Evolutionary conservation across 2,888 invertebrate species (phyloP).

Genomic region (Julus scanicus): DNA sequence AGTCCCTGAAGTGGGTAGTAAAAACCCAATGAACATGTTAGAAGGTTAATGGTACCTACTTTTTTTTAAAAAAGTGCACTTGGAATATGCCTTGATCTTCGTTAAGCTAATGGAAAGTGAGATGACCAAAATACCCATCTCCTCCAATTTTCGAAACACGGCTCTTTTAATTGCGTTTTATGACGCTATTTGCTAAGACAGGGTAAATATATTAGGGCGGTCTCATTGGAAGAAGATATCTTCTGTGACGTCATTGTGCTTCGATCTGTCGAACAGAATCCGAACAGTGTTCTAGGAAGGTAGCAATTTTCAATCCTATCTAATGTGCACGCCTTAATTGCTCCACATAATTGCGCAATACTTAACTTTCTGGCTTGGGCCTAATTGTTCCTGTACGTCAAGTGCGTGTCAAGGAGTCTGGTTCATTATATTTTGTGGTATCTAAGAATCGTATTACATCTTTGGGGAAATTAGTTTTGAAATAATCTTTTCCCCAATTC

Average conservation of each 20-base stretch:
- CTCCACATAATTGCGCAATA: neutral
- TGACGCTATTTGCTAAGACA: constrained; percentile 18
- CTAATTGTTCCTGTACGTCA: neutral
- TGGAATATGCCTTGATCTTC: neutral
- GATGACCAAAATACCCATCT: neutral
- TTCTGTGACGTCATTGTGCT: neutral
- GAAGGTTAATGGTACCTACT: constrained; percentile 19
- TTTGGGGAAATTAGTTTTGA: neutral
- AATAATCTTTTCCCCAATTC: too few species aligned
- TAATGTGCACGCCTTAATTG: neutral
- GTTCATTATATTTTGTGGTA: neutral
- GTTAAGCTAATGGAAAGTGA: neutral
- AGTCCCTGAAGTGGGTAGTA: neutral
- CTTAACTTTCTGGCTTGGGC: neutral
- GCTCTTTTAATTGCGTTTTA: constrained; percentile 43
- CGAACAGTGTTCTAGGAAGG: neutral
- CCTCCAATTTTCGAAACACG: constrained; percentile 10
- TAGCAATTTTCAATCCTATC: neutral
- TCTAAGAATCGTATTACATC: neutral
- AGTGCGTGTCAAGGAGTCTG: neutral
- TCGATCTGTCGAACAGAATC: neutral
- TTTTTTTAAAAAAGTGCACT: neutral
- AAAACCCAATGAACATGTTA: neutral
- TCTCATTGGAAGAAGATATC: neutral
- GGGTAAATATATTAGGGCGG: neutral